Evolutionary conservation across 1,140 invertebrate genomes (phyloP).

Genomic region (Chymomyza costata): DNA sequence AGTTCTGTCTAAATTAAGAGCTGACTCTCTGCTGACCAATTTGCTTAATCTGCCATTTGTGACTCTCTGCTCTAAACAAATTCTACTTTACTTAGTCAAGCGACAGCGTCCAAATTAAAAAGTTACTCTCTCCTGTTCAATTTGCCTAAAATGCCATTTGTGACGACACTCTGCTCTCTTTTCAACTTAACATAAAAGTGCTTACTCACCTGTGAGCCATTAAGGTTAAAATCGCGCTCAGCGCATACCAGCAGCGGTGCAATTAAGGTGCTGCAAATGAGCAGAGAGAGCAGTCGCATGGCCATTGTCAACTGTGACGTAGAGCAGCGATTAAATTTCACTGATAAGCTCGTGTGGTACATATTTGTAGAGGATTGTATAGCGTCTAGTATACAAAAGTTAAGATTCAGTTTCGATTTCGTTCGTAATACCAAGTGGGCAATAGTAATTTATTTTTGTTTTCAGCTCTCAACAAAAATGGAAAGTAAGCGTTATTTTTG

Average conservation of each 20-base stretch:
- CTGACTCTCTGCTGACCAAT: not conserved
- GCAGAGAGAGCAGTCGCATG: slow-evolving; percentile 22
- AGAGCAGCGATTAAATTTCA: slow-evolving; percentile 26
- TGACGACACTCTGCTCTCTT: too few relatives aligned
- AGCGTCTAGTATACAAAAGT: slow-evolving; percentile 13
- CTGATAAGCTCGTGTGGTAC: slow-evolving; percentile 34
- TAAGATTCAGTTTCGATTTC: slow-evolving; percentile 45
- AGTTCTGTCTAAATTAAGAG: too few relatives aligned
- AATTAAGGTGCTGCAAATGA: too few relatives aligned
- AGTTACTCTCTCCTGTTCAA: not conserved
- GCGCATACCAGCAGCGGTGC: slow-evolving; percentile 33
- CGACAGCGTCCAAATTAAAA: not conserved
- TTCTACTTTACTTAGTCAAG: not conserved
- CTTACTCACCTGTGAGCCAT: slow-evolving; percentile 69
- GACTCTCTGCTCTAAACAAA: not conserved
- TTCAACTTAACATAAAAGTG: too few relatives aligned
- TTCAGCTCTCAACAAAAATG: slow-evolving; percentile 15
- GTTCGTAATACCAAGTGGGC: slow-evolving; percentile 24
- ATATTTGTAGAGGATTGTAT: slow-evolving; percentile 35
- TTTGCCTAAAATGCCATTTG: too few relatives aligned
- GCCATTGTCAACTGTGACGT: slow-evolving; percentile 12
- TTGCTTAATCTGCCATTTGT: too few relatives aligned
- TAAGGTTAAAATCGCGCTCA: slow-evolving; percentile 69
- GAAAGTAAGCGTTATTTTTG: slow-evolving; percentile 21
- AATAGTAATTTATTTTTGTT: slow-evolving; percentile 21